These are phyloP conservation scores for Scaptomyza montana DNA, from an alignment of 1,140 invertebrate species.

Conservation along the genomic window DNA sequence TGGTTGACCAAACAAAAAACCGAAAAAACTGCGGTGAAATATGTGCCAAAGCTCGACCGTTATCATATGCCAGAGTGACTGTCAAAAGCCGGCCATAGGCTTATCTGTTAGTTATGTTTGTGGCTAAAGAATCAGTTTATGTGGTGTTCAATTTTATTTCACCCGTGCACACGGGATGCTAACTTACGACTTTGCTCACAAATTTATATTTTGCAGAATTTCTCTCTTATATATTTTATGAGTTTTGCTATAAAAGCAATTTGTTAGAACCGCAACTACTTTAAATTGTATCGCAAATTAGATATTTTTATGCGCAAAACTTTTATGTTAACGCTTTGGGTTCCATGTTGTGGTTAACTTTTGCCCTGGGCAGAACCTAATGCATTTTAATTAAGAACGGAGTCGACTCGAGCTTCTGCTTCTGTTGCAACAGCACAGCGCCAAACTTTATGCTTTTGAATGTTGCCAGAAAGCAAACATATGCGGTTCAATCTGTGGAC, in stretches of 20 bases:
- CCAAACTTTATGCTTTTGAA: slow-evolving; percentile 21
- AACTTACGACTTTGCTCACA: neutral
- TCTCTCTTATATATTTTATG: too few species aligned
- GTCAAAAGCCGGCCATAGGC: slow-evolving; percentile 37
- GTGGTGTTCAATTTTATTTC: slow-evolving; percentile 52
- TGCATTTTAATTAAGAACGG: too few species aligned
- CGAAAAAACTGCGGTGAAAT: slow-evolving; percentile 18
- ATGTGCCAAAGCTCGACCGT: slow-evolving; percentile 43
- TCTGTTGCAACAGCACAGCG: too few species aligned
- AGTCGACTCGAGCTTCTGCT: too few species aligned
- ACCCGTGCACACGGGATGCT: slow-evolving; percentile 4
- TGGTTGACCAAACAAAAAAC: neutral
- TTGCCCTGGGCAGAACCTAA: too few species aligned
- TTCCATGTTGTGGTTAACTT: too few species aligned
- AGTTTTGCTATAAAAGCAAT: too few species aligned
- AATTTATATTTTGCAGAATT: neutral
- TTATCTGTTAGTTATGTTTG: slow-evolving; percentile 38
- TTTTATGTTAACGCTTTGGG: too few species aligned
- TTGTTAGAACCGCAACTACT: too few species aligned
- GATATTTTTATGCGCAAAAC: too few species aligned
- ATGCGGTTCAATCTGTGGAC: slow-evolving; percentile 11
- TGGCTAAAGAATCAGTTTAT: slow-evolving; percentile 33
- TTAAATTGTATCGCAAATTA: too few species aligned
- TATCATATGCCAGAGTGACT: slow-evolving; percentile 41
- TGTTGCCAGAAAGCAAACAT: neutral